Evolutionary conservation across 2,888 invertebrate genomes (phyloP).

Genomic region (Heteromurus nitidus): DNA sequence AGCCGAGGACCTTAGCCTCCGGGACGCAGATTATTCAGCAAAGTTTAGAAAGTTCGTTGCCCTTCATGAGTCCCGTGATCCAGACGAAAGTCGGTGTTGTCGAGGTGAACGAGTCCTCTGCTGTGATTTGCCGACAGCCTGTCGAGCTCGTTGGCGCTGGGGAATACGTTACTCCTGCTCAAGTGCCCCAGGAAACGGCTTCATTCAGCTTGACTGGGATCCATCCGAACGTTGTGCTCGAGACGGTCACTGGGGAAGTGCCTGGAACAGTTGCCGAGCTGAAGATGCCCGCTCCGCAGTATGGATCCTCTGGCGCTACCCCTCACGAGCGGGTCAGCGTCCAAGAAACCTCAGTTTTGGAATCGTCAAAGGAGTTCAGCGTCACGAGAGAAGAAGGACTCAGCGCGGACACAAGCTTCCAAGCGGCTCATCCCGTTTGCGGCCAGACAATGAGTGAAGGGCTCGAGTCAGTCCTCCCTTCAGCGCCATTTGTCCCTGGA

Average conservation of each 20-base stretch:
- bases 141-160: not conserved
- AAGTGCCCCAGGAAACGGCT: not conserved
- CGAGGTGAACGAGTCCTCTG: not conserved
- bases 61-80: not conserved
- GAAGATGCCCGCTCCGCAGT: not conserved
- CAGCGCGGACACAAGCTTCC: not conserved
- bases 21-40: not conserved
- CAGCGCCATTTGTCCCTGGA: too few species aligned
- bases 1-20: not conserved
- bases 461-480: not conserved
- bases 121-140: not conserved
- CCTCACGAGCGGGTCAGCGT: not conserved
- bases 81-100: not conserved
- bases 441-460: not conserved
- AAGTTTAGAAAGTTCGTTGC: not conserved
- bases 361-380: not conserved
- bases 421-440: not conserved
- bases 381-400: not conserved
- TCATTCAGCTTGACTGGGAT: not conserved
- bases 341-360: not conserved
- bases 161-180: not conserved
- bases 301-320: not conserved
- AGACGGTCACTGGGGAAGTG: not conserved
- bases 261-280: not conserved
- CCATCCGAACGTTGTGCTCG: not conserved